Evolutionary conservation across 2,113 vertebrate genomes (phyloP).

Genomic region (Myrmecobius fasciatus): DNA sequence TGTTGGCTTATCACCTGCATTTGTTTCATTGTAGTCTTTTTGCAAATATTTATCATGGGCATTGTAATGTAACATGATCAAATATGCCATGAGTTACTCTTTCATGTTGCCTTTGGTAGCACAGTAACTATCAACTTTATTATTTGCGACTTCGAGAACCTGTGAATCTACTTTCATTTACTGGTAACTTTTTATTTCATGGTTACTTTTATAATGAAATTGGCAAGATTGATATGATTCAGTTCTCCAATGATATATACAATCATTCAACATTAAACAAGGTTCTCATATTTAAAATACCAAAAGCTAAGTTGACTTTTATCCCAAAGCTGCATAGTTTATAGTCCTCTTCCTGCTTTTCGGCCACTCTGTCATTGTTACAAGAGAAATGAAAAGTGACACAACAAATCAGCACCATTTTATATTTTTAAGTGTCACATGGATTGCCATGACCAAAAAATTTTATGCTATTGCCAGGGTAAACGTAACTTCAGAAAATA

Average conservation of each 20-base stretch:
- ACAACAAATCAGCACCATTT: neutral
- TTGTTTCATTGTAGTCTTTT: neutral
- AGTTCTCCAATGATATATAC: neutral
- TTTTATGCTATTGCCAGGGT: neutral
- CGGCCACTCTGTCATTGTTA: neutral
- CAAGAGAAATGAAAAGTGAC: neutral
- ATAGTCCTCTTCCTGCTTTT: neutral
- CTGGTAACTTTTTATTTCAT: neutral
- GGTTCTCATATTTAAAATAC: neutral
- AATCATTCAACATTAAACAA: neutral
- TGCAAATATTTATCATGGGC: neutral
- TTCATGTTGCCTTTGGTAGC: neutral
- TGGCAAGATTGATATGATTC: neutral
- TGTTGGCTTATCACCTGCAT: neutral
- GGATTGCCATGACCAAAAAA: neutral
- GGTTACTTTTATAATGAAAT: neutral
- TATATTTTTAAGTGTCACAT: neutral
- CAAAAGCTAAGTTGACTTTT: neutral
- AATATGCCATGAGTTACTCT: neutral
- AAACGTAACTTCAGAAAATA: neutral
- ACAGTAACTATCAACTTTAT: neutral
- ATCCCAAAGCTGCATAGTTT: neutral
- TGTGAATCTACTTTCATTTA: neutral
- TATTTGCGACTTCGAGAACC: neutral
- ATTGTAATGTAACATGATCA: neutral